These are phyloP conservation scores for Goniozus legneri DNA, from an alignment of 1,140 invertebrate genomes.

Conservation along the genomic window DNA sequence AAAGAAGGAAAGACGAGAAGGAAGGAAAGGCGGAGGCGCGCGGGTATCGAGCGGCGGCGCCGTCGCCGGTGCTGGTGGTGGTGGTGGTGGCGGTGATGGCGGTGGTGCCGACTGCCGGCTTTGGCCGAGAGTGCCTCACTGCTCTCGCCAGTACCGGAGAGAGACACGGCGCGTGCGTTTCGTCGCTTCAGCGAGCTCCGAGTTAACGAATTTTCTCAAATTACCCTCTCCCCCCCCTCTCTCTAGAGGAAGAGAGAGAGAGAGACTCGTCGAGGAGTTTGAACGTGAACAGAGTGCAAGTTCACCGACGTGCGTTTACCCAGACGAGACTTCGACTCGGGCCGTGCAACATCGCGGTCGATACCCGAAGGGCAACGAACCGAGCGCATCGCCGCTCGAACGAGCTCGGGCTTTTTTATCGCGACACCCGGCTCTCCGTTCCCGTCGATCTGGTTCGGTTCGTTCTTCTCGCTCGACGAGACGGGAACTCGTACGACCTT, in stretches of 20 bases:
- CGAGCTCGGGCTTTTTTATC: background rate
- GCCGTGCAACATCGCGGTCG: background rate
- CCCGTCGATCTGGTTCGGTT: no score
- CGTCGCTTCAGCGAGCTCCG: background rate
- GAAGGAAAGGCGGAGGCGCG: slow-evolving; percentile 17
- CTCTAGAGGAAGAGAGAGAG: slow-evolving; percentile 2
- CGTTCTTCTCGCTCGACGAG: background rate
- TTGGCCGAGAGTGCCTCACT: background rate
- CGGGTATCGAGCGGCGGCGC: slow-evolving; percentile 25
- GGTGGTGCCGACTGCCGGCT: background rate
- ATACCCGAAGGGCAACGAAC: background rate
- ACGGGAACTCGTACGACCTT: background rate
- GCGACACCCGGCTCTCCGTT: no score
- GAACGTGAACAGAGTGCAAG: slow-evolving; percentile 14
- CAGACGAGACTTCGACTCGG: background rate
- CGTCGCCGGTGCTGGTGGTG: slow-evolving; percentile 8
- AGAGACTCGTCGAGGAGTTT: background rate
- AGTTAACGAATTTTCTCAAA: no score
- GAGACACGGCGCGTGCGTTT: slow-evolving; percentile 21
- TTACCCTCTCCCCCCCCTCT: no score
- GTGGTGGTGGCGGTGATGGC: slow-evolving; percentile 10
- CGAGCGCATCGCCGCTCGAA: background rate
- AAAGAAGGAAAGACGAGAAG: slow-evolving; percentile 6
- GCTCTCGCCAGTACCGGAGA: slow-evolving; percentile 22
- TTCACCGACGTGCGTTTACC: background rate